Percentiles rank a stretch among this genome's conserved stretches.
phyloP scores from a whole-genome alignment of 2,113 vertebrate genomes.

The Antennarius striatus region DNA sequence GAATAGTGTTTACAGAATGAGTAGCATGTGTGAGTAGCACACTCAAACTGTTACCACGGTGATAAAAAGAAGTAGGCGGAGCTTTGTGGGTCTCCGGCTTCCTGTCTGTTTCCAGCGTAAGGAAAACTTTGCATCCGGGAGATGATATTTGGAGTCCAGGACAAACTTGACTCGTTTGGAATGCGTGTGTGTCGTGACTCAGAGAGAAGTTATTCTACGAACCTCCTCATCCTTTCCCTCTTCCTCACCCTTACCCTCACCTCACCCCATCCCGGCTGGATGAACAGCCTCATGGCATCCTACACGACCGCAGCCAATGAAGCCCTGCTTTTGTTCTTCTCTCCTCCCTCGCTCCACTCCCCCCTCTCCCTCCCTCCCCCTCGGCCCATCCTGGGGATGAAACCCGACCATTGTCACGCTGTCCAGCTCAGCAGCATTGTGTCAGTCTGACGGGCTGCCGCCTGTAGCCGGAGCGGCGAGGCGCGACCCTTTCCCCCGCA shows the following conservation, averaged over 20 bases:
- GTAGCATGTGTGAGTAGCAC: no score
- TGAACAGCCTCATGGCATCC: constrained; percentile 45
- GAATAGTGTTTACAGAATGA: no score
- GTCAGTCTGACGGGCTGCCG: constrained; percentile 28
- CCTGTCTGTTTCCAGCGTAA: no score
- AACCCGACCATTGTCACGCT: constrained; percentile 68
- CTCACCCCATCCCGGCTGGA: constrained; percentile 6
- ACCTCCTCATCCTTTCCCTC: constrained; percentile 11
- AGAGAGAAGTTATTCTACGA: constrained; percentile 38
- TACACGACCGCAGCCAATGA: constrained; percentile 49
- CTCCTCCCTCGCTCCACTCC: constrained; percentile 26
- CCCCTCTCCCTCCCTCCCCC: constrained; percentile 7
- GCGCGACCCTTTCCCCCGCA: neutral
- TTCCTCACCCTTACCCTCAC: neutral
- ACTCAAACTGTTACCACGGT: no score
- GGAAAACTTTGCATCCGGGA: no score
- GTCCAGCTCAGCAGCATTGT: constrained; percentile 36
- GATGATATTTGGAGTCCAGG: neutral
- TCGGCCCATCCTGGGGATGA: constrained; percentile 60
- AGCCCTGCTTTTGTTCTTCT: constrained; percentile 71
- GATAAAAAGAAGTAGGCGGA: no score
- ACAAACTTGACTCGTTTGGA: neutral
- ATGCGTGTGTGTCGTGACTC: constrained; percentile 34
- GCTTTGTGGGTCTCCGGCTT: no score
- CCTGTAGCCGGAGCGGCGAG: constrained; percentile 12